Conservation (phyloP, 2,888 invertebrate genomes). For the Rhingia campestris region DNA sequence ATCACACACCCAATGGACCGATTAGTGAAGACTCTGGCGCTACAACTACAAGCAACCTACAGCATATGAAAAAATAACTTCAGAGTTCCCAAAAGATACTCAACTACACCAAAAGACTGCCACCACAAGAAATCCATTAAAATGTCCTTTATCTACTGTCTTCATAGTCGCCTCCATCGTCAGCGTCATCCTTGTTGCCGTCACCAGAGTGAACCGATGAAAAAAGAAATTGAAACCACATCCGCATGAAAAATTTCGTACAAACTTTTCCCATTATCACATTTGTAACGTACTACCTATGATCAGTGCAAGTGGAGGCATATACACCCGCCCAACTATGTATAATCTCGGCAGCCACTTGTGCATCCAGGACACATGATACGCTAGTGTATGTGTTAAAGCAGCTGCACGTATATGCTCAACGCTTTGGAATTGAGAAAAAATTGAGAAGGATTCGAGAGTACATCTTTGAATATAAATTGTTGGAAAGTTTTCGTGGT, state of each 20-base stretch:
- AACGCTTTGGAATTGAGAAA: background rate
- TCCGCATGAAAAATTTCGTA: constrained; percentile 57
- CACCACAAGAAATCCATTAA: constrained; percentile 51
- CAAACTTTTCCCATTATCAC: constrained; percentile 72
- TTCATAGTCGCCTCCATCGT: constrained; percentile 5
- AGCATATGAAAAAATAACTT: too few relatives aligned
- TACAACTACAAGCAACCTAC: too few relatives aligned
- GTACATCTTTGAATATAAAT: constrained; percentile 62
- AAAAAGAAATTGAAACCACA: constrained; percentile 53
- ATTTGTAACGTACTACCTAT: constrained; percentile 68
- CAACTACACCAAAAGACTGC: background rate
- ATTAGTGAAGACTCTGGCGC: too few relatives aligned
- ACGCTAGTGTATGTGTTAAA: background rate
- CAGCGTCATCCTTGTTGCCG: background rate
- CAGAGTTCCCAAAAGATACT: background rate
- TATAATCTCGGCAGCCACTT: constrained; percentile 45
- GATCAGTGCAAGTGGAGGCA: constrained; percentile 23
- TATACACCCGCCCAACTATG: background rate
- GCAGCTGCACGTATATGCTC: background rate
- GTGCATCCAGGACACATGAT: constrained; percentile 52
- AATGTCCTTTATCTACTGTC: constrained; percentile 43
- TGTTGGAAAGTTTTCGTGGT: constrained; percentile 50
- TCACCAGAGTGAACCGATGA: constrained; percentile 25
- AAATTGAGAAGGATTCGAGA: constrained; percentile 30
- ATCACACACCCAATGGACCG: too few relatives aligned